Evolutionary conservation across 2,797 vertebrate genomes (phyloP).

Genomic region (Danio jaintianensis): DNA sequence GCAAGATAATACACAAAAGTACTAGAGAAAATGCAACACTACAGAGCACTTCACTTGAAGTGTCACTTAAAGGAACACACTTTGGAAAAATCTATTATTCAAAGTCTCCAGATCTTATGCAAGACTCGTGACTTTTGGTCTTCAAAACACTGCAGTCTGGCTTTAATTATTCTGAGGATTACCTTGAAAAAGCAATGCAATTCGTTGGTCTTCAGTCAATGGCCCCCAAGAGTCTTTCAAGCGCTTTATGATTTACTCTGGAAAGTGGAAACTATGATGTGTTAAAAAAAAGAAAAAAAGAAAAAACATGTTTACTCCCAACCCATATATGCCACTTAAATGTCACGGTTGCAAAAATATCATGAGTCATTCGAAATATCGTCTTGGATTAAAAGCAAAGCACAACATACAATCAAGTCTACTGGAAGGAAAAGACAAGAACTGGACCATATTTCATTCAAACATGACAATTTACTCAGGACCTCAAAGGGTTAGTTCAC

Average conservation of each 20-base stretch:
- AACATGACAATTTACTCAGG: neutral
- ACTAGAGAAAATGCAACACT: neutral
- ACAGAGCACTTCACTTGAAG: neutral
- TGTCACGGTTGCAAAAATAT: neutral
- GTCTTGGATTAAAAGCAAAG: neutral
- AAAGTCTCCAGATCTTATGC: slow-evolving; percentile 3
- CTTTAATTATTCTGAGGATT: slow-evolving; percentile 20
- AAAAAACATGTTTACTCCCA: neutral
- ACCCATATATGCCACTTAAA: neutral
- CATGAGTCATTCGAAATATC: neutral
- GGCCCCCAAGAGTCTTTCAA: neutral
- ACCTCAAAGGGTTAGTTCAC: no score
- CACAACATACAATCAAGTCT: neutral
- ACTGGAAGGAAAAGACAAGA: neutral
- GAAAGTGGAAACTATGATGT: slow-evolving; percentile 29
- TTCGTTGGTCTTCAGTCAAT: slow-evolving; percentile 22
- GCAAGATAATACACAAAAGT: slow-evolving; percentile 1
- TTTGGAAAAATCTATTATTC: slow-evolving; percentile 5
- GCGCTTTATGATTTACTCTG: neutral
- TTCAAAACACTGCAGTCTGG: neutral
- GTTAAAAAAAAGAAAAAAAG: neutral
- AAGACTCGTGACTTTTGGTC: slow-evolving; percentile 5
- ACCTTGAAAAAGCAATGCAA: slow-evolving; percentile 27
- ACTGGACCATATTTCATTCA: neutral
- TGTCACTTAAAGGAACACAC: slow-evolving; percentile 6